Base-by-base conservation (phyloP, 2,113 vertebrate species). In the Triplophysa tibetana region DNA sequence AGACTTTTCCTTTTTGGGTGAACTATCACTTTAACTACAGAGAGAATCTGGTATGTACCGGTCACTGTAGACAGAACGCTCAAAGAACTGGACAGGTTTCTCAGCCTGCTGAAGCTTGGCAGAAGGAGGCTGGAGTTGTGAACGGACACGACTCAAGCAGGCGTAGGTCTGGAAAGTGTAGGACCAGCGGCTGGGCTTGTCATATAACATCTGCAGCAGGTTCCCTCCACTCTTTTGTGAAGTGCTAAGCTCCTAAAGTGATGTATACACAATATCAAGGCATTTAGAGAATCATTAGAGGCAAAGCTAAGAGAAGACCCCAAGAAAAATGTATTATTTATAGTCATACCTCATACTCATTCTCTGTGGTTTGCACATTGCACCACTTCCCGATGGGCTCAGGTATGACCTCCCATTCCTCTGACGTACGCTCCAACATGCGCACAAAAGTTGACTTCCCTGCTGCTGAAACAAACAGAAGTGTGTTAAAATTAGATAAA, bases 1-100 rank as follows among this genome's bases (percentile, higher is more conserved):
- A 50, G 33, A 38, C 7, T 38, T 29, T 4, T 29, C 26, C 4
- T 29, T 29, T 29, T 29, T 4, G 29, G 29, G 29, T 4, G 29
- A 29, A 29, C 29, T 29, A 29, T 29, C 29, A 4, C 3, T 29
- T 29, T 29, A 54, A 54, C 13, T 56, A 56, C n/a, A 19, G 54
- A 62, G 33, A 26, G 2, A 62, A 68, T 14, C 17, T 12, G 29
- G 41, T 3, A 61, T 33, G 63, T 87, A 96, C 95, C 96, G 94
- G 90, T 98, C 96, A n/a, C 96, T 98, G 88, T 96, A 98, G 61
- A 97, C 86, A 0, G 96, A 98, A 72, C 95, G 93, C 81, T 98
- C 97, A 0, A 92, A 96, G 79, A 98, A 91, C 88, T 89, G 88
- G 0, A 96, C 89, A 0, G 90, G 90, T 0, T 78, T 75, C 38